Percentiles rank a stretch among this genome's conserved stretches.
These are phyloP conservation scores for Desoria tigrina DNA, from an alignment of 2,888 invertebrate species.

Conservation along the genomic window DNA sequence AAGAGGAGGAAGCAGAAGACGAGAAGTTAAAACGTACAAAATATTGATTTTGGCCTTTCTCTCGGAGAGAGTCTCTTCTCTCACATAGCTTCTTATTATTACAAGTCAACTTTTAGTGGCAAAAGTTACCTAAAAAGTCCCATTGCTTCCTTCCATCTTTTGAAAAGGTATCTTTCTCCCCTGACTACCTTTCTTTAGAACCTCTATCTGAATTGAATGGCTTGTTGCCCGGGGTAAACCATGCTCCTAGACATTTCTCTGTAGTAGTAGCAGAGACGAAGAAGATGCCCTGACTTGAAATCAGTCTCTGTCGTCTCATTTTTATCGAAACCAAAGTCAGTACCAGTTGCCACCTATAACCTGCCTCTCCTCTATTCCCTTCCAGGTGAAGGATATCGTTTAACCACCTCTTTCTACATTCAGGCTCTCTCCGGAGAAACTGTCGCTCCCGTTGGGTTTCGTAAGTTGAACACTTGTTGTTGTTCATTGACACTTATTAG, in stretches of 20 bases:
- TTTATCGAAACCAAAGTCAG: no score
- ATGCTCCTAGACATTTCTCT: background rate
- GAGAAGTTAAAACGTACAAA: conserved; percentile 10
- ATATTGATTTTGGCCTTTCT: conserved; percentile 9
- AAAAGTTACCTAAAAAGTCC: background rate
- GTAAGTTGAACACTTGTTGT: no score
- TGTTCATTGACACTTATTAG: no score
- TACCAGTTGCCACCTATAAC: no score
- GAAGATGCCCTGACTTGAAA: background rate
- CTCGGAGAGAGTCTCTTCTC: background rate
- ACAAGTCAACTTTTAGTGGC: conserved; percentile 10
- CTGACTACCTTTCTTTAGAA: background rate
- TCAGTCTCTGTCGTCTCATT: background rate
- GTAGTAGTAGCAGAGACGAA: background rate
- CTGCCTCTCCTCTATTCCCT: no score
- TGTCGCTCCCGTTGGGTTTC: no score
- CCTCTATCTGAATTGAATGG: no score
- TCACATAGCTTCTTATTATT: background rate
- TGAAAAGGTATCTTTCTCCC: background rate
- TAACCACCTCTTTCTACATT: no score
- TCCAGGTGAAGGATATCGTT: no score
- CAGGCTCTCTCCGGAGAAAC: no score
- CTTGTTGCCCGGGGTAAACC: background rate
- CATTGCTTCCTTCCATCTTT: background rate
- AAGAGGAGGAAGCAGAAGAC: no score